Evolutionary conservation across 2,113 vertebrate genomes (phyloP).

Genomic region (Aptenodytes forsteri): DNA sequence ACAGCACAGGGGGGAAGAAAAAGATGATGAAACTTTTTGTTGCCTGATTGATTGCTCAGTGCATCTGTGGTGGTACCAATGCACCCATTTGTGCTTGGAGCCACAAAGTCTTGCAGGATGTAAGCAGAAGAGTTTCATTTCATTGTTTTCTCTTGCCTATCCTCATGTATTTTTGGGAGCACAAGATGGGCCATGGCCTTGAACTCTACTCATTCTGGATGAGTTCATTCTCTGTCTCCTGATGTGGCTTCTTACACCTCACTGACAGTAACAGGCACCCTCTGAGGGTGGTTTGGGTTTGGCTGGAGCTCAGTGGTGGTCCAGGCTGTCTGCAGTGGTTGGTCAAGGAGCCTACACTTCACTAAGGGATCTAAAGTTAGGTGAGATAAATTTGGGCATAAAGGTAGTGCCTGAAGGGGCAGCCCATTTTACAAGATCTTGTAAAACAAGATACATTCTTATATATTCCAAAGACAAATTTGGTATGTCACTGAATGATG

Average conservation of each 20-base stretch:
- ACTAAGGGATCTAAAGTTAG: background rate
- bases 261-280: background rate
- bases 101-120: background rate
- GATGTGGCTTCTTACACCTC: background rate
- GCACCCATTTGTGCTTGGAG: background rate
- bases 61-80: background rate
- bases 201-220: background rate
- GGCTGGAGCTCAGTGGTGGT: background rate
- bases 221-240: background rate
- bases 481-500: background rate
- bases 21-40: background rate
- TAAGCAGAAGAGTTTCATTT: background rate
- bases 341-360: background rate
- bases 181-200: background rate
- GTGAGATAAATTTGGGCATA: background rate
- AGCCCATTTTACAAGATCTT: background rate
- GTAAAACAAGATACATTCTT: background rate
- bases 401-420: background rate
- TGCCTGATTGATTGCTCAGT: background rate
- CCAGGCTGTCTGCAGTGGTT: background rate
- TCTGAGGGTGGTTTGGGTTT: background rate
- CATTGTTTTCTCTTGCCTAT: background rate
- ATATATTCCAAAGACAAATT: background rate
- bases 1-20: background rate
- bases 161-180: background rate